Evolutionary conservation across 2,888 invertebrate genomes (phyloP), one percentile per base, ranked within the genome.

Genomic region (Sceliomorpha sp.): DNA sequence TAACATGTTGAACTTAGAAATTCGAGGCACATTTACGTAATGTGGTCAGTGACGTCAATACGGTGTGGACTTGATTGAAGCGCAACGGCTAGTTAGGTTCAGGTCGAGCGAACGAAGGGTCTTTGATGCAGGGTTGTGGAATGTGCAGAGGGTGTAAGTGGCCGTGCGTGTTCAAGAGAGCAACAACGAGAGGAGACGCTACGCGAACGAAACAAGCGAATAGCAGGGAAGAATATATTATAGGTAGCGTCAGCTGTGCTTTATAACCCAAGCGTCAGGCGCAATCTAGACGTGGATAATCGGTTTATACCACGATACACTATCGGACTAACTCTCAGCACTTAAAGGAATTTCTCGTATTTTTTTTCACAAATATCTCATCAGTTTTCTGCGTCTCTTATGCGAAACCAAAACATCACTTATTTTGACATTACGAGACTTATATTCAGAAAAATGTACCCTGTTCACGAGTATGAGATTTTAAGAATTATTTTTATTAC

Each of bases 231-330:
- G 79, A 79, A 81, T 82, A 82, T 77, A 80, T 78, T 77, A 77
- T 70, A 73, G 69, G 70, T 72, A 68, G 81, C 82, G 85, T 83
- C 85, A 85, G 85, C 85, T 85, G 85, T 81, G 78, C 81, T 85
- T 85, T 83, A 85, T 83, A 79, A 78, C 84, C 80, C 74, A 72
- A 74, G 75, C 78, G 78, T 82, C 80, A 75, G 75, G 74, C 70
- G 51, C 67, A 74, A 77, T 78, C 75, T 76, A 72, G 75, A 78
- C 78, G 70, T 73, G 75, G 77, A 74, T 80, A 80, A 78, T 81
- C 78, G 77, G 79, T 81, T 80, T 80, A 81, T 76, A 76, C 70
- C 76, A 60, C 72, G 75, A 76, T 77, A 79, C 74, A 78, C 73
- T 78, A 80, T 79, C 78, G 76, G 73, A 73, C 76, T 74, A 69